phyloP scores from a whole-genome alignment of 2,113 vertebrate species.

The Rhadina sibilatrix region DNA sequence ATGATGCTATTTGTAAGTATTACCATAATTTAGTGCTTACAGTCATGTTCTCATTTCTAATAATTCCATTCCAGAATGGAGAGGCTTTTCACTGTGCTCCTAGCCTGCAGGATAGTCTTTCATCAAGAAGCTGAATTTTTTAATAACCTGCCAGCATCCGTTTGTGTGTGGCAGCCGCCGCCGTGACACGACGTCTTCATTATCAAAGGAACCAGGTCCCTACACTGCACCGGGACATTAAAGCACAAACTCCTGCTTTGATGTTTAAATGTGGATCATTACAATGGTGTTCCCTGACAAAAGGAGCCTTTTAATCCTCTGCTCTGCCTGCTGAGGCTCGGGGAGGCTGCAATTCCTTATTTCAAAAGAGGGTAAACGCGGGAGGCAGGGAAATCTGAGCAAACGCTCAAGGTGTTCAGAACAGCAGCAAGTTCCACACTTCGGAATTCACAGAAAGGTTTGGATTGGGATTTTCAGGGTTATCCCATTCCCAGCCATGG shows the following conservation, averaged over 20 bases:
- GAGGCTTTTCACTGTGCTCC: slow-evolving; percentile 76
- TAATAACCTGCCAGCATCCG: slow-evolving; percentile 83
- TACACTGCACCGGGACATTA: slow-evolving; percentile 74
- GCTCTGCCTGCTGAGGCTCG: slow-evolving; percentile 31
- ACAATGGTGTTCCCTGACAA: slow-evolving; percentile 64
- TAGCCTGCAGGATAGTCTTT: slow-evolving; percentile 86
- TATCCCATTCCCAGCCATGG: not conserved
- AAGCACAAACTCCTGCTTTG: slow-evolving; percentile 78
- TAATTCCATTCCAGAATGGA: slow-evolving; percentile 78
- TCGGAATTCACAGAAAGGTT: not conserved
- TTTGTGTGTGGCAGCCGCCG: slow-evolving; percentile 70
- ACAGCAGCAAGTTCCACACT: not conserved
- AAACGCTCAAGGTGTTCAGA: not conserved
- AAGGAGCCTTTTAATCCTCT: slow-evolving; percentile 65
- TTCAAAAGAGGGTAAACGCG: not conserved
- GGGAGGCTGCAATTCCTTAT: not conserved
- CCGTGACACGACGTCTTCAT: slow-evolving; percentile 77
- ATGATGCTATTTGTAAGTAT: slow-evolving; percentile 83
- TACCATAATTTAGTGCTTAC: slow-evolving; percentile 86
- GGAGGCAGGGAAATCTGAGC: slow-evolving; percentile 11
- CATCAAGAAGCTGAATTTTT: slow-evolving; percentile 83
- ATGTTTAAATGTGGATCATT: slow-evolving; percentile 65
- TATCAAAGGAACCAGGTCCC: slow-evolving; percentile 78
- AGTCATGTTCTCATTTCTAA: slow-evolving; percentile 83
- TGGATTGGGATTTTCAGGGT: not conserved